These are phyloP conservation scores for Copsychus sechellarum DNA, from an alignment of 2,113 vertebrate genomes.

Conservation along the genomic window DNA sequence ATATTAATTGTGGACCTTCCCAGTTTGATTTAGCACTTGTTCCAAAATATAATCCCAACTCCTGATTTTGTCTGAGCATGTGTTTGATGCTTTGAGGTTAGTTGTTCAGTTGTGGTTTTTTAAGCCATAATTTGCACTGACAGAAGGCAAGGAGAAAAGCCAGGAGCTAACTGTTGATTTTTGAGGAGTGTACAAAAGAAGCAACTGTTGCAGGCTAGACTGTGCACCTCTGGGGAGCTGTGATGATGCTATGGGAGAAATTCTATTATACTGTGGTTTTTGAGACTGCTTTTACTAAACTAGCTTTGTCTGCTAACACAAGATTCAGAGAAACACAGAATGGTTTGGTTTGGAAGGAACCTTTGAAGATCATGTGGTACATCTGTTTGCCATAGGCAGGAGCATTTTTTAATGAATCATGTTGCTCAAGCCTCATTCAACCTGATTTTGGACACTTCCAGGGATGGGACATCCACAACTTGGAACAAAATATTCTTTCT, in stretches of 20 bases:
- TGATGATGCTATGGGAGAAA: background rate
- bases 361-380: background rate
- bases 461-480: background rate
- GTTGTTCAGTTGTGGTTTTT: background rate
- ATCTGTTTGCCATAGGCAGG: background rate
- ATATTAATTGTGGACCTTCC: fast-evolving
- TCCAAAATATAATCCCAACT: background rate
- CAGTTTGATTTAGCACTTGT: background rate
- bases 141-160: background rate
- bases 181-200: background rate
- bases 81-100: background rate
- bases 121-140: background rate
- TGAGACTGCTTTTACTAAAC: background rate
- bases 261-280: background rate
- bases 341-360: background rate
- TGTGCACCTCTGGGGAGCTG: background rate
- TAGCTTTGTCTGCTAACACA: background rate
- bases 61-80: background rate
- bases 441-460: background rate
- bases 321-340: background rate
- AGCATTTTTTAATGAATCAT: background rate
- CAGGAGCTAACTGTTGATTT: background rate
- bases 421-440: background rate
- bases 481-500: background rate
- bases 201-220: background rate